These are phyloP conservation scores for Paedocypris micromegethes DNA, from an alignment of 2,797 vertebrate species.

Conservation along the genomic window DNA sequence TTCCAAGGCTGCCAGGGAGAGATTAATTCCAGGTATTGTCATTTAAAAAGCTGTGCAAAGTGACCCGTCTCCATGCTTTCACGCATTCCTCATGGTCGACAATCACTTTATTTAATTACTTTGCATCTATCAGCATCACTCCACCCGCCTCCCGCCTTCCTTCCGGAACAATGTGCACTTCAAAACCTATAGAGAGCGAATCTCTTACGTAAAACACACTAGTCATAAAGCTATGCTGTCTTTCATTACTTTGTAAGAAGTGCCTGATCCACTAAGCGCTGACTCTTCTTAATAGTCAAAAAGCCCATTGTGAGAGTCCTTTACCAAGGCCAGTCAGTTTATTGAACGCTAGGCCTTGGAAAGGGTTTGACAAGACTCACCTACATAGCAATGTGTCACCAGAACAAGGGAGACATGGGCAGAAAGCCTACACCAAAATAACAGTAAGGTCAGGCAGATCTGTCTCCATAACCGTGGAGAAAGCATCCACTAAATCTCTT, in stretches of 20 bases:
- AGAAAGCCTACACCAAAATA: conserved; percentile 6
- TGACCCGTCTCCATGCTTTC: conserved; percentile 60
- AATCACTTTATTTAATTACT: conserved; percentile 62
- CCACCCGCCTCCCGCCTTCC: not conserved
- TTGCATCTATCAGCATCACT: conserved; percentile 36
- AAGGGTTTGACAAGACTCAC: conserved; percentile 7
- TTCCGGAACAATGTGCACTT: conserved; percentile 34
- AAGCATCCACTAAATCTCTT: conserved; percentile 27
- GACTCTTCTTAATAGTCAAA: conserved; percentile 3
- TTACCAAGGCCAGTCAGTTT: conserved; percentile 23
- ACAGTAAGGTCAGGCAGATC: conserved; percentile 24
- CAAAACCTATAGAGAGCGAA: conserved; percentile 15
- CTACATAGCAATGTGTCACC: conserved; percentile 20
- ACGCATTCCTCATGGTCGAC: conserved; percentile 58
- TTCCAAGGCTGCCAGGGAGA: conserved; percentile 60
- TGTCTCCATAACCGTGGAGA: conserved; percentile 15
- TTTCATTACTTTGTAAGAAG: conserved; percentile 2
- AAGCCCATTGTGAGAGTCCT: not conserved
- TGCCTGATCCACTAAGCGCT: conserved; percentile 14
- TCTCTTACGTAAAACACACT: conserved; percentile 12
- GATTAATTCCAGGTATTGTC: conserved; percentile 66
- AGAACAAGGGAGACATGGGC: conserved; percentile 20
- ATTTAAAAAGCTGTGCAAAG: conserved; percentile 66
- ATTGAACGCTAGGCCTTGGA: conserved; percentile 20
- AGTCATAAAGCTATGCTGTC: conserved; percentile 10